Conservation (phyloP, 1,140 invertebrate species). For the Chironomus tepperi region DNA sequence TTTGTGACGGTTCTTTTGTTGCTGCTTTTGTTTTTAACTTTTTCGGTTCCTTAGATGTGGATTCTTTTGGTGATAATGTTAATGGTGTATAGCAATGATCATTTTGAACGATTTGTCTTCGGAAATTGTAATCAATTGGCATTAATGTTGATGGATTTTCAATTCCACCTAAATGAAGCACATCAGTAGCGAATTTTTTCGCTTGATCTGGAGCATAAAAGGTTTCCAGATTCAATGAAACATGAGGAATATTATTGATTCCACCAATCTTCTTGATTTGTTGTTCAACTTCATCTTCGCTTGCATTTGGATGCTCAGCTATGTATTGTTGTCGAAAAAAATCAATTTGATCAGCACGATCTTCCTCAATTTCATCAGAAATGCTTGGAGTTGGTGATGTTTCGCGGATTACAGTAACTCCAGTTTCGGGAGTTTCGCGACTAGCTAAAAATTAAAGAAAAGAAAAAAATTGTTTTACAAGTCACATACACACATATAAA, state of each 20-base stretch:
- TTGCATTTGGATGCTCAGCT: conserved; percentile 28
- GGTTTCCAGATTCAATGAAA: conserved; percentile 35
- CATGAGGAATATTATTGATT: conserved; percentile 27
- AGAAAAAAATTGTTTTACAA: not conserved
- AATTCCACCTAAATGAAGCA: conserved; percentile 35
- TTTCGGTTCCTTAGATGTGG: conserved; percentile 32
- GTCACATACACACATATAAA: no score
- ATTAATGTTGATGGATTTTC: conserved; percentile 31
- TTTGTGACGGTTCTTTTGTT: conserved; percentile 49
- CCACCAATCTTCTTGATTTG: conserved; percentile 26
- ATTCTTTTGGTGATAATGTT: conserved; percentile 36
- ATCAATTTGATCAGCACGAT: conserved; percentile 32
- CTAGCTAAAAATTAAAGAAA: conserved; percentile 27
- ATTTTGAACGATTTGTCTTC: conserved; percentile 45
- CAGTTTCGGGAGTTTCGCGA: conserved; percentile 35
- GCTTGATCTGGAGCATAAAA: conserved; percentile 36
- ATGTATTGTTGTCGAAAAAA: conserved; percentile 28
- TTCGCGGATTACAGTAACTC: conserved; percentile 37
- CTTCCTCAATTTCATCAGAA: conserved; percentile 35
- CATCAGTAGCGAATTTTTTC: conserved; percentile 36
- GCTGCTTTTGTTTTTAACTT: conserved; percentile 52
- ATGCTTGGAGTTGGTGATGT: conserved; percentile 39
- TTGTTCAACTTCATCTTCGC: conserved; percentile 28
- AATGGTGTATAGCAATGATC: conserved; percentile 59
- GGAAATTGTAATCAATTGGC: conserved; percentile 33